phyloP scores from a whole-genome alignment of 1,140 invertebrate species.

The Wasmannia auropunctata region DNA sequence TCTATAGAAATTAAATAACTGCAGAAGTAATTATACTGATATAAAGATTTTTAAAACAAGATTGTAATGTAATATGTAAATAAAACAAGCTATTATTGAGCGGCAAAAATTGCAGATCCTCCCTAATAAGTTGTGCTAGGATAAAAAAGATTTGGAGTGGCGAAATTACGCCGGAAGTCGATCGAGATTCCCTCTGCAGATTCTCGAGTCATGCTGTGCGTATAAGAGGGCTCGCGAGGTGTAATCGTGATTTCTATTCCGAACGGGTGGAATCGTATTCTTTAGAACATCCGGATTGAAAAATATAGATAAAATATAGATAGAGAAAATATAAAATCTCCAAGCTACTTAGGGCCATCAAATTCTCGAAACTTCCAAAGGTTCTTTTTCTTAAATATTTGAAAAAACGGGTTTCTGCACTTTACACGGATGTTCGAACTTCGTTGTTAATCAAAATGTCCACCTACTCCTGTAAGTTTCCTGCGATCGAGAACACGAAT shows the following conservation, averaged over 20 bases:
- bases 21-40: background rate
- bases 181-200: slow-evolving; percentile 16
- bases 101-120: background rate
- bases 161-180: background rate
- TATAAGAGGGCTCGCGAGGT: background rate
- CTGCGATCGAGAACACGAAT: slow-evolving; percentile 11
- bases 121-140: slow-evolving; percentile 14
- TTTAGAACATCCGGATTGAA: background rate
- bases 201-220: slow-evolving; percentile 33
- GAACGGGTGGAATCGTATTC: background rate
- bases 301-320: too few relatives aligned
- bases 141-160: background rate
- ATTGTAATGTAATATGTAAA: background rate
- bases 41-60: background rate
- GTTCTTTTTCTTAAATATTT: background rate
- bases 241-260: background rate
- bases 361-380: background rate
- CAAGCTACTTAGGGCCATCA: background rate
- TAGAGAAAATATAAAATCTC: background rate
- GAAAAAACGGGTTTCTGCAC: background rate
- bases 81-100: background rate
- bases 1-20: background rate
- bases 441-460: slow-evolving; percentile 26
- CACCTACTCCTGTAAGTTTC: slow-evolving; percentile 20
- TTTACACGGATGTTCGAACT: background rate